A percentile compares a stretch with the other conserved stretches of the same genome.
Conservation (phyloP, 2,113 vertebrate genomes). For the Nymphicus hollandicus region DNA sequence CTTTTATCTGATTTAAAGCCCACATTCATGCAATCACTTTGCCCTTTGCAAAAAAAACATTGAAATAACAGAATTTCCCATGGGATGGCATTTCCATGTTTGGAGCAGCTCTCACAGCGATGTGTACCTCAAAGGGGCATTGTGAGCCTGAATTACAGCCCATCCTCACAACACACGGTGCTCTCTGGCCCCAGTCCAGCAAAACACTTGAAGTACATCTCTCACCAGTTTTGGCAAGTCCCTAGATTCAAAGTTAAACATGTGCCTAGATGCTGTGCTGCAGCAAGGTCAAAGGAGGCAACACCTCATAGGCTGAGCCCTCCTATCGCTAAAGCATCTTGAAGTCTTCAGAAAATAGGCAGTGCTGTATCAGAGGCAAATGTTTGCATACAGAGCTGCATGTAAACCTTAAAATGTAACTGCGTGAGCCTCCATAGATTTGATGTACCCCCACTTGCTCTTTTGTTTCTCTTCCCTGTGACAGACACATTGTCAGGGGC, state of each 20-base stretch:
- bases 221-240: rapidly evolving
- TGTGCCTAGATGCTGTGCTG: neutral
- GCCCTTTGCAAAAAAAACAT: neutral
- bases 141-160: neutral
- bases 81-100: neutral
- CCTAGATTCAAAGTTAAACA: neutral
- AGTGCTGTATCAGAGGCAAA: neutral
- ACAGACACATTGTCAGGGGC: rapidly evolving
- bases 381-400: neutral
- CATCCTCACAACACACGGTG: neutral
- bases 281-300: neutral
- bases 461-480: neutral
- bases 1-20: neutral
- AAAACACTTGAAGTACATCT: neutral
- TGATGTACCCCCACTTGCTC: rapidly evolving
- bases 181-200: neutral
- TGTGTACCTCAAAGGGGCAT: neutral
- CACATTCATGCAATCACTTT: rapidly evolving
- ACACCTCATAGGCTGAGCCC: neutral
- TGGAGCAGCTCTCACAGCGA: neutral
- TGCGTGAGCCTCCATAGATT: neutral
- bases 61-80: neutral
- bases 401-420: neutral
- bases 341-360: neutral
- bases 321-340: neutral